Evolutionary conservation across 1,140 invertebrate species (phyloP).

Genomic region (Drosophila leontia): DNA sequence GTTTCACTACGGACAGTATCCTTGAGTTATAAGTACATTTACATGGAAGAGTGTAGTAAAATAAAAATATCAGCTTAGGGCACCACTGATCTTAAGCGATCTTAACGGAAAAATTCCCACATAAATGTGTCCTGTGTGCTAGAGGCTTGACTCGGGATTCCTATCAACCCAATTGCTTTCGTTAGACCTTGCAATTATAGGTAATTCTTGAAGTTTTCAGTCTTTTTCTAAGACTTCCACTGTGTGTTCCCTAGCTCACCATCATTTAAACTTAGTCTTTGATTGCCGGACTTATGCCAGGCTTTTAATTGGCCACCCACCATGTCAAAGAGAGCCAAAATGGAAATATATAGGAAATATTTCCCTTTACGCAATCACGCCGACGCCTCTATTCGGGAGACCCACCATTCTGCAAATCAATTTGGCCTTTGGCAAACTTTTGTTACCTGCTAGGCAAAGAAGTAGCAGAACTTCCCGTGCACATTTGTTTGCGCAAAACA

Average conservation of each 20-base stretch:
- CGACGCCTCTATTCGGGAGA: not conserved
- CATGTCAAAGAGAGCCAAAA: constrained; percentile 71
- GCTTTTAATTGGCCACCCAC: constrained; percentile 69
- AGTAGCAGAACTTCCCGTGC: constrained; percentile 38
- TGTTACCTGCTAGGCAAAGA: constrained; percentile 53
- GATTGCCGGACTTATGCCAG: constrained; percentile 69
- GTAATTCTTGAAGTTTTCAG: constrained; percentile 45
- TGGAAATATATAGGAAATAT: constrained; percentile 56
- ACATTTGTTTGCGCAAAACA: constrained; percentile 74
- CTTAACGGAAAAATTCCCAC: not conserved
- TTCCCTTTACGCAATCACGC: constrained; percentile 19
- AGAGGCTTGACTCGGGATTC: not conserved
- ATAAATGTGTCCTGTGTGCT: not conserved
- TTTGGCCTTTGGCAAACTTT: constrained; percentile 70
- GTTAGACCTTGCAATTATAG: constrained; percentile 61
- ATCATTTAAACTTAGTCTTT: constrained; percentile 34
- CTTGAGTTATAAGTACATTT: too few species aligned
- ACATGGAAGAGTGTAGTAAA: too few species aligned
- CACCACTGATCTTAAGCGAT: not conserved
- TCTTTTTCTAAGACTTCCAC: not conserved
- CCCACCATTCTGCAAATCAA: constrained; percentile 67
- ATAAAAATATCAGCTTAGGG: too few species aligned
- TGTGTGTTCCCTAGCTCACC: not conserved
- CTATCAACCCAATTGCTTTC: constrained; percentile 14
- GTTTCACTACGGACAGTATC: not conserved